Conservation (phyloP, 1,140 invertebrate genomes). For the Coptotermes formosanus region DNA sequence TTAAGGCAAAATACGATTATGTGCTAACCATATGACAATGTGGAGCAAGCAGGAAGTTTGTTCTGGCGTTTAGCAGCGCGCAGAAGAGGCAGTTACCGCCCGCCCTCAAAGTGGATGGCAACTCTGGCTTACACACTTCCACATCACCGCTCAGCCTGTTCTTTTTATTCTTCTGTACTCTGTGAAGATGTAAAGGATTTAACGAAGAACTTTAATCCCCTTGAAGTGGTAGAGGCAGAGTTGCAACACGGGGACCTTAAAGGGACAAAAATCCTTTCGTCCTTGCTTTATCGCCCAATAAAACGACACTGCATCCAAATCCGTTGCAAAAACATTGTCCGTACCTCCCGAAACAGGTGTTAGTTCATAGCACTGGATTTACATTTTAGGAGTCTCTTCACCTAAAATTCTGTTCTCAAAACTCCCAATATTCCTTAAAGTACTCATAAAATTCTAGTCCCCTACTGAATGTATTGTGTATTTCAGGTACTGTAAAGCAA, state of each 20-base stretch:
- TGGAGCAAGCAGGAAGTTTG: neutral
- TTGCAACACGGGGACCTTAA: neutral
- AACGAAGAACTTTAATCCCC: conserved; percentile 1
- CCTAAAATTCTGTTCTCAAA: neutral
- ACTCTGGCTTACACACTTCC: neutral
- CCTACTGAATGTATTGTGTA: no score
- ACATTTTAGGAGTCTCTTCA: neutral
- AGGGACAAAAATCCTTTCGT: neutral
- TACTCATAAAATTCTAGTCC: no score
- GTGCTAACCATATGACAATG: conserved; percentile 12
- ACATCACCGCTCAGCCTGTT: neutral
- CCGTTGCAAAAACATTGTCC: neutral
- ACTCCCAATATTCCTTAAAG: no score
- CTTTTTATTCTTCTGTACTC: neutral
- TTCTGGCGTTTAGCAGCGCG: neutral
- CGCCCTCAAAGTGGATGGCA: neutral
- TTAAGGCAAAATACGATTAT: no score
- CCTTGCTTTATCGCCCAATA: conserved; percentile 14
- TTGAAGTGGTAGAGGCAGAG: neutral
- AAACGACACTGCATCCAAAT: conserved; percentile 6
- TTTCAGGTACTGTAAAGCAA: no score
- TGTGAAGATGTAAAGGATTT: neutral
- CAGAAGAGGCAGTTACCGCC: conserved; percentile 1
- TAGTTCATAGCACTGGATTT: neutral
- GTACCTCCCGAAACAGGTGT: neutral